Percentiles rank a stretch among this genome's conserved stretches.
Evolutionary conservation across 2,888 invertebrate genomes (phyloP).

Genomic region (Teleiodes luculella): DNA sequence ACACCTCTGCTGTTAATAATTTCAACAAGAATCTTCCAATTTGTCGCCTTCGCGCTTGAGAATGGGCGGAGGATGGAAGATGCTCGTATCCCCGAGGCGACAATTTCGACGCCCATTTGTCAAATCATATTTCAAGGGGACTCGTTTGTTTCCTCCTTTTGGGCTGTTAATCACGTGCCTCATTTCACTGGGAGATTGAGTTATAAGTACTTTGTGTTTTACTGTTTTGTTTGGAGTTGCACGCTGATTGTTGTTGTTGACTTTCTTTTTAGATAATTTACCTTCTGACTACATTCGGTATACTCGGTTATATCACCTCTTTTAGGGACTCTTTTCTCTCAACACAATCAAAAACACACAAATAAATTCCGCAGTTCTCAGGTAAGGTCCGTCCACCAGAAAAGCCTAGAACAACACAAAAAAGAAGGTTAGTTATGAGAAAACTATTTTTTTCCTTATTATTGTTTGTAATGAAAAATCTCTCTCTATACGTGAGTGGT

Average conservation of each 20-base stretch:
- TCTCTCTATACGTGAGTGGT: too few relatives aligned
- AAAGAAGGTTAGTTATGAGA: too few relatives aligned
- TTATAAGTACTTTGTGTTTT: neutral
- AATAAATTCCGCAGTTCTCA: too few relatives aligned
- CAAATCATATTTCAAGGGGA: slow-evolving; percentile 29
- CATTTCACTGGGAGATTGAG: neutral
- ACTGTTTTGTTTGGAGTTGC: neutral
- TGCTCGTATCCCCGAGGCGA: slow-evolving; percentile 31
- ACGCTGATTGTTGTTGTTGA: neutral
- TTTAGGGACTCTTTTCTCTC: too few relatives aligned
- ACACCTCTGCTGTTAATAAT: slow-evolving; percentile 11
- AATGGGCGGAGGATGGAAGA: slow-evolving; percentile 48
- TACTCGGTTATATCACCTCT: too few relatives aligned
- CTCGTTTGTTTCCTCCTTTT: slow-evolving; percentile 3
- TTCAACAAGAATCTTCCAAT: slow-evolving; percentile 8
- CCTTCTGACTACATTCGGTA: neutral
- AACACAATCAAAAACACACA: too few relatives aligned
- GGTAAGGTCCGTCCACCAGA: too few relatives aligned
- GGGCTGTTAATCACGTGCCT: slow-evolving; percentile 10
- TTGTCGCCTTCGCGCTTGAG: slow-evolving; percentile 14
- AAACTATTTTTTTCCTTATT: too few relatives aligned
- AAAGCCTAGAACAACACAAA: too few relatives aligned
- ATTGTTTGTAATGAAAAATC: too few relatives aligned
- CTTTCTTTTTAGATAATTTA: neutral
- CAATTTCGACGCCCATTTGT: slow-evolving; percentile 50